Evolutionary conservation across 2,888 invertebrate species (phyloP).

Genomic region (Mystacides longicornis): DNA sequence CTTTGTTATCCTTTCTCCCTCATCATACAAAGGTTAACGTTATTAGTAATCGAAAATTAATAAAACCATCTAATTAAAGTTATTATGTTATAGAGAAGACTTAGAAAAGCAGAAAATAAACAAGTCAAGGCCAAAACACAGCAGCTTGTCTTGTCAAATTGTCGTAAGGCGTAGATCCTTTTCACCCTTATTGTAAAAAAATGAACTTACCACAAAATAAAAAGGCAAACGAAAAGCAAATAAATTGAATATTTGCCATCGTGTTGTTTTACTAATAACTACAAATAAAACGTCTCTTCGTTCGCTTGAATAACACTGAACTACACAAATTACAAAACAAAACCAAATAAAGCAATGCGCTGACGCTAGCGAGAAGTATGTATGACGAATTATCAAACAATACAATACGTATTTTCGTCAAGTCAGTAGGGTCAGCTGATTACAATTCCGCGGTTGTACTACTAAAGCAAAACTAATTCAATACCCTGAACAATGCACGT

Average conservation of each 20-base stretch:
- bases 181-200: not conserved
- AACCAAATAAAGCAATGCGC: too few relatives aligned
- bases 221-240: constrained; percentile 18
- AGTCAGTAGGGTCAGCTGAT: constrained; percentile 21
- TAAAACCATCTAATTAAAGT: too few relatives aligned
- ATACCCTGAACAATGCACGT: not conserved
- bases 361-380: too few relatives aligned
- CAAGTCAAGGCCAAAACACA: not conserved
- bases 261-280: constrained; percentile 2
- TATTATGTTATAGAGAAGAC: too few relatives aligned
- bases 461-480: not conserved
- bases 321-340: too few relatives aligned
- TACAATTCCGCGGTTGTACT: not conserved
- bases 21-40: too few relatives aligned
- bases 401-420: too few relatives aligned
- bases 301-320: constrained; percentile 5
- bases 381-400: too few relatives aligned
- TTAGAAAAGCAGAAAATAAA: constrained; percentile 1
- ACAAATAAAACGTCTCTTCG: not conserved
- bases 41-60: too few relatives aligned
- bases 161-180: not conserved
- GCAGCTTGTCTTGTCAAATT: too few relatives aligned
- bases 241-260: constrained; percentile 17
- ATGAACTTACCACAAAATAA: constrained; percentile 19
- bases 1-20: too few relatives aligned